Base-by-base conservation (phyloP, 2,888 invertebrate genomes). In the Agonopterix arenella region DNA sequence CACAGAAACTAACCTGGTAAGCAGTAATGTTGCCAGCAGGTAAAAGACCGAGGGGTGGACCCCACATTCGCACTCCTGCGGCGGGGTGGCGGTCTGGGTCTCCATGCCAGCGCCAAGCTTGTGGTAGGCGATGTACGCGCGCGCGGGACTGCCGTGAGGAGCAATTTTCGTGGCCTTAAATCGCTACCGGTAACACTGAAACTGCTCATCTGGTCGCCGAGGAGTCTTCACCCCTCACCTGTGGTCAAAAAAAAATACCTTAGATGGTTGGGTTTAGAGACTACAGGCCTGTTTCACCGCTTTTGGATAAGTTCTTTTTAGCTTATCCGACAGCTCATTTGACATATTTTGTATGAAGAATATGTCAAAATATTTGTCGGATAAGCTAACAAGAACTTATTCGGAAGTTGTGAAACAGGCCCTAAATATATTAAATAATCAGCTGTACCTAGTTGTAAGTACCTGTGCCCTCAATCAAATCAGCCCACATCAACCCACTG, bases 31-130 rank as follows among this genome's bases (percentile, higher is more conserved):
- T 51, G 92, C 92, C 64, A 92, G 80, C 45, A 93, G 80, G 66
- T 93, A 93, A 74, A 93, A 91, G 47, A 92, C 90, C 52, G 90
- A 90, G 7, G 93, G 93, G 66, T 93, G 92, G 50, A 93, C 90
- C 65, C 91, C 91, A 73, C 92, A 92, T 65, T 92, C 92, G 89
- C 92, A 91, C 53, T 91, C 91, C 47, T 83, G 65, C 50, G 76
- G 72, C 66, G 91, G 90, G 66, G 90, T 90, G 62, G 71, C 54
- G 50, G 83, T 91, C 64, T 90, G 90, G 51, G 89, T 73, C 60
- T 90, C 90, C 80, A 90, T 90, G 65, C 78, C 84, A 78, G 90
- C 85, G 84, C 89, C 80, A 73, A 89, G 83, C 62, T 93, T 66
- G 92, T 95, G 89, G 93, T 90, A 70, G 92, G 90, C 70, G 92